Base-by-base conservation (phyloP, 2,888 invertebrate species). In the Osedax frankpressi region DNA sequence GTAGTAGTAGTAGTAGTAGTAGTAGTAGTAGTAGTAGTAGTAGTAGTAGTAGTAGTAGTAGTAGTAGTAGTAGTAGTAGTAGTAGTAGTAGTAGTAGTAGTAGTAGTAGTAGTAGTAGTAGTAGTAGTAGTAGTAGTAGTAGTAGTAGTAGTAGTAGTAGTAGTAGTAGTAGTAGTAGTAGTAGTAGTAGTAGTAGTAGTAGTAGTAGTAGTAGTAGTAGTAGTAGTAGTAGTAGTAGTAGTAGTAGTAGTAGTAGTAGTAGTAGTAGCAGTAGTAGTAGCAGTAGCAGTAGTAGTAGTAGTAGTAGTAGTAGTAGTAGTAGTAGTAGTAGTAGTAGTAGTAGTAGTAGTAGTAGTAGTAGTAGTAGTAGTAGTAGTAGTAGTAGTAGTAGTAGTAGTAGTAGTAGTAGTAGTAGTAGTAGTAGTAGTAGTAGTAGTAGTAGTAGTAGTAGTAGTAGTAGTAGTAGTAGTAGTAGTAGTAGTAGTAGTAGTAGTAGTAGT, bases 321-420 rank as follows among this genome's bases (percentile, higher is more conserved):
- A 75, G 73, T 75, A 75, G 75, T 73, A 73, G 68, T 75, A 73
- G 76, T 76, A 75, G 75, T 73, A 73, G 75, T 75, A 75, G 74
- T 75, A 73, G 71, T 71, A 75, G 73, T 73, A 74, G 75, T 73
- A 75, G 71, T 71, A 74, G 73, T 74, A 62, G 69, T 74, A 72
- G 68, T 76, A 72, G 73, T 70, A 74, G 73, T 73, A 67, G 62
- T 69, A 73, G 68, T 72, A 68, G 30, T 75, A 68, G 26, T 74
- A 71, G 71, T 75, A 71, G 65, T 73, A 74, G 73, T 76, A 71
- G 73, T 71, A 76, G 67, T 74, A 74, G 68, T 69, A 74, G 27
- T 74, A 30, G 67, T 74, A 74, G 69, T 74, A 74, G 73, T 67
- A 74, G 67, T 68, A 28, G 73, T 69, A 67, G 73, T 74, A 74